These are phyloP conservation scores for Pristionchus japonicus DNA, from an alignment of 2,888 invertebrate species.

Conservation along the genomic window DNA sequence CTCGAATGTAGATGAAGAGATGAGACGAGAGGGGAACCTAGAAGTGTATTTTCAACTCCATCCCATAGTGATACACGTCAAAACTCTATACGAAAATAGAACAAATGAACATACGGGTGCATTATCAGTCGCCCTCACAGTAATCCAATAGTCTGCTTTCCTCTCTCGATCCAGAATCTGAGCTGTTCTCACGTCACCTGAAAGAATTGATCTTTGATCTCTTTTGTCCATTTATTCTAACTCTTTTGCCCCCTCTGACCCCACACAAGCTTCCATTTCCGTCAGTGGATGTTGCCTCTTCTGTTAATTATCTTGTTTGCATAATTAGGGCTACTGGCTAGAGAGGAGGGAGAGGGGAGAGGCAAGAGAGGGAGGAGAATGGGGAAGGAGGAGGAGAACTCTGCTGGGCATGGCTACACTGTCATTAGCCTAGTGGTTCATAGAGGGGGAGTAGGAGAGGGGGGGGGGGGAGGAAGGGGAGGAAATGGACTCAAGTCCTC, in stretches of 20 bases:
- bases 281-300: neutral
- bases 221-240: no score
- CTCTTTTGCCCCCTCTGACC: neutral
- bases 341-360: neutral
- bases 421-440: constrained; percentile 28
- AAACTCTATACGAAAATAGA: neutral
- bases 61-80: neutral
- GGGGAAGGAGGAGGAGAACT: neutral
- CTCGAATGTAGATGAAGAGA: constrained; percentile 83
- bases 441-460: neutral
- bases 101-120: constrained; percentile 81
- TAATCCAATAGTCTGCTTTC: constrained; percentile 91
- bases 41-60: no score
- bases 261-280: neutral
- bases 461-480: neutral
- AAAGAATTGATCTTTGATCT: neutral
- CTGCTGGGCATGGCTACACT: constrained; percentile 39
- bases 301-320: constrained; percentile 40
- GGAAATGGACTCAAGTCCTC: constrained; percentile 35
- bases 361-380: neutral
- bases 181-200: constrained; percentile 88
- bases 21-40: constrained; percentile 45
- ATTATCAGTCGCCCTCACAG: constrained; percentile 91
- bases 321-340: constrained; percentile 35
- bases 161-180: constrained; percentile 91